Percentiles rank a stretch among this genome's conserved stretches.
phyloP scores from a whole-genome alignment of 2,113 vertebrate genomes.

The Bagarius yarrelli region DNA sequence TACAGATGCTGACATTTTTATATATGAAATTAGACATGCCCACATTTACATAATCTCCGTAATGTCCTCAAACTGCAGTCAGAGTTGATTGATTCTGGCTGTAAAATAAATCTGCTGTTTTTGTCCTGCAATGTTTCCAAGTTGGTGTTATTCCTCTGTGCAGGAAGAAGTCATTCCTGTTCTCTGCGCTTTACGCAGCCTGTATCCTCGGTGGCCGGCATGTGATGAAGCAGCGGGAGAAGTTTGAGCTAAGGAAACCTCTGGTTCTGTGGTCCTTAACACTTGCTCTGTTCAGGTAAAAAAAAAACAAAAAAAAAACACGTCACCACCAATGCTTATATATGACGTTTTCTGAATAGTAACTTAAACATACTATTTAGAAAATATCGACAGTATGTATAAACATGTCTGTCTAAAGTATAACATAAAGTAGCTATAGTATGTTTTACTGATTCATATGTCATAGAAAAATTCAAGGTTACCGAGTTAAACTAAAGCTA shows the following conservation, averaged over 20 bases:
- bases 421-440: neutral
- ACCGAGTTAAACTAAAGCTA: neutral
- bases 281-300: constrained; percentile 94
- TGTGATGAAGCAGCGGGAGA: constrained; percentile 97
- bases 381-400: neutral
- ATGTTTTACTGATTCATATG: neutral
- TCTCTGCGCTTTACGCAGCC: constrained; percentile 93
- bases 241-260: constrained; percentile 97
- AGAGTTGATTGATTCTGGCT: neutral
- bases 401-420: neutral
- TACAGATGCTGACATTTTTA: too few relatives aligned
- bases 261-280: constrained; percentile 97
- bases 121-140: neutral
- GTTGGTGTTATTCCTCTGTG: constrained; percentile 2
- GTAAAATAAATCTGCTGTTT: neutral
- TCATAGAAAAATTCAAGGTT: neutral
- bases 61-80: neutral
- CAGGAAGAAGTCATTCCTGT: constrained; percentile 99
- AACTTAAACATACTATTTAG: too few relatives aligned
- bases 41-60: neutral
- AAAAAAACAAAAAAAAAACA: too few relatives aligned
- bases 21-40: neutral
- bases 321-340: neutral
- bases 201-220: constrained; percentile 94
- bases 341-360: too few relatives aligned